Evolutionary conservation across 2,797 vertebrate species (phyloP).

Genomic region (Paramormyrops hopkinsi): DNA sequence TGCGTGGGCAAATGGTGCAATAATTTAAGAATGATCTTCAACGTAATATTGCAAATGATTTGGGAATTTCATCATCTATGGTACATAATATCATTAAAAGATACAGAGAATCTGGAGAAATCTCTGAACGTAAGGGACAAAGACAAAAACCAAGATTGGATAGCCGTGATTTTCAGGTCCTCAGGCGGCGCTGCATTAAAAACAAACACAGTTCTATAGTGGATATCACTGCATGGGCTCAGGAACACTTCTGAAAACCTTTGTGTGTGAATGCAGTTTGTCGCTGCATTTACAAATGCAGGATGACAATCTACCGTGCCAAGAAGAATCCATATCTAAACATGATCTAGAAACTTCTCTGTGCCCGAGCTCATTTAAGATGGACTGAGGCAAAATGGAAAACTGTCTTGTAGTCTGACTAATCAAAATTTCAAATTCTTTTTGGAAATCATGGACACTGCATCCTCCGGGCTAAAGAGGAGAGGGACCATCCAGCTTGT

Average conservation of each 20-base stretch:
- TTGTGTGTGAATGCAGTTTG: not conserved
- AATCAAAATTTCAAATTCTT: not conserved
- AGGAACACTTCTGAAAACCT: not conserved
- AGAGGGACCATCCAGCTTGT: not conserved
- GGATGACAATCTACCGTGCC: not conserved
- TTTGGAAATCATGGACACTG: not conserved
- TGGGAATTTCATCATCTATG: not conserved
- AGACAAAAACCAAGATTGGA: not conserved
- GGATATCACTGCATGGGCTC: not conserved
- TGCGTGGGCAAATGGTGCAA: not conserved
- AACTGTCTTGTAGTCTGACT: not conserved
- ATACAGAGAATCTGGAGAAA: not conserved
- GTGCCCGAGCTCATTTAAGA: not conserved
- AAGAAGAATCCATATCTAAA: not conserved
- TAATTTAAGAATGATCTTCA: not conserved
- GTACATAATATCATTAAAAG: not conserved
- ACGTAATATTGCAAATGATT: not conserved
- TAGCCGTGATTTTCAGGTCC: not conserved
- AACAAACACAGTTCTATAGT: not conserved
- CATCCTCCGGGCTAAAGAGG: not conserved
- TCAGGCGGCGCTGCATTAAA: not conserved
- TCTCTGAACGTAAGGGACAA: not conserved
- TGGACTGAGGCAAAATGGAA: not conserved
- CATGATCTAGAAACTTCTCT: not conserved
- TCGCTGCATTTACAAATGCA: not conserved